A percentile compares a stretch with the other conserved stretches of the same genome.
Evolutionary conservation across 2,888 invertebrate species (phyloP).

Genomic region (Melanchra persicariae): DNA sequence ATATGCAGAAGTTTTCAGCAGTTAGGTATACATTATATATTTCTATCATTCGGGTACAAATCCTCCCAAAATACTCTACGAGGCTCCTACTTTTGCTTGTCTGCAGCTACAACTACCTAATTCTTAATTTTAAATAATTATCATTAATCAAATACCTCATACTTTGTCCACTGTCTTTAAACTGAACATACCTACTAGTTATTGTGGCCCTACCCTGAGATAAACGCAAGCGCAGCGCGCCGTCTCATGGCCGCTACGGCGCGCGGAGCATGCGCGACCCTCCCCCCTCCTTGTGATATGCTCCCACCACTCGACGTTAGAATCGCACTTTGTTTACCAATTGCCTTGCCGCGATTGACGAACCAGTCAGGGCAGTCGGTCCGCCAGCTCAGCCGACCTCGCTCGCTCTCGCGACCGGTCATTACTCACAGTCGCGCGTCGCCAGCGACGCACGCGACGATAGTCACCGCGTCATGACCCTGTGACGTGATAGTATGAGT

Average conservation of each 20-base stretch:
- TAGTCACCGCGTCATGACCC: slow-evolving; percentile 86
- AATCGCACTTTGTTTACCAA: slow-evolving; percentile 89
- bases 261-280: slow-evolving; percentile 95
- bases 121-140: not conserved
- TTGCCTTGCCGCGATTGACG: slow-evolving; percentile 86
- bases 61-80: not conserved
- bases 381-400: slow-evolving; percentile 93
- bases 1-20: not conserved
- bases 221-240: slow-evolving; percentile 95
- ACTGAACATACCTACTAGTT: slow-evolving; percentile 32
- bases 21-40: not conserved
- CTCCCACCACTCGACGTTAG: slow-evolving; percentile 80
- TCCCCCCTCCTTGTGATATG: slow-evolving; percentile 93
- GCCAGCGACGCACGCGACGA: slow-evolving; percentile 86
- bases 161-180: not conserved
- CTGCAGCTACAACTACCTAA: not conserved
- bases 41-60: not conserved
- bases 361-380: slow-evolving; percentile 85
- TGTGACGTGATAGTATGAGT: slow-evolving; percentile 89
- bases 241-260: slow-evolving; percentile 92
- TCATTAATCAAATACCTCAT: not conserved
- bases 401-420: slow-evolving; percentile 92
- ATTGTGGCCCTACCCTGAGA: slow-evolving; percentile 62
- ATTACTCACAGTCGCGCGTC: slow-evolving; percentile 85
- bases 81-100: not conserved